phyloP scores from a whole-genome alignment of 2,888 invertebrate species.

The Tipula helvola region DNA sequence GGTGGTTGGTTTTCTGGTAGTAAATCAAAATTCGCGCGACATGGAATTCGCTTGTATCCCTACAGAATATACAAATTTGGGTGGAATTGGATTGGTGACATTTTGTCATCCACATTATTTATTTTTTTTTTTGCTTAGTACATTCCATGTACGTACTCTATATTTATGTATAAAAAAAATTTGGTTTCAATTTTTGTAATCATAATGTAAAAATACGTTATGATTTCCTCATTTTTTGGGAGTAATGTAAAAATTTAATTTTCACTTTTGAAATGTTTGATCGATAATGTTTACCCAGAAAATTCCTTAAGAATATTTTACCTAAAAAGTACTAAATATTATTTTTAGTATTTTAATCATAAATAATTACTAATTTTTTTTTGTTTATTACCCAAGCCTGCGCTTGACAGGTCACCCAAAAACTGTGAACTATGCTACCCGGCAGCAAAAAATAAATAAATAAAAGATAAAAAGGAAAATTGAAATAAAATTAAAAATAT shows the following conservation, averaged over 20 bases:
- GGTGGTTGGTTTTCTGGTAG: not conserved
- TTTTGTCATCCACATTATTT: not conserved
- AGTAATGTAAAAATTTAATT: not conserved
- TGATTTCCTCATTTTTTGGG: not conserved
- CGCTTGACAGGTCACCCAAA: not conserved
- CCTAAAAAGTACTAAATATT: not conserved
- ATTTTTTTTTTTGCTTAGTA: not conserved
- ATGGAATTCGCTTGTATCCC: not conserved
- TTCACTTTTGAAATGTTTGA: not conserved
- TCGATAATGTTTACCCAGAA: not conserved
- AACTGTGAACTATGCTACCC: not conserved
- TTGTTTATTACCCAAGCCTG: not conserved
- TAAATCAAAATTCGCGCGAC: not conserved
- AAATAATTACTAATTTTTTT: not conserved
- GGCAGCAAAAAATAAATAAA: not conserved
- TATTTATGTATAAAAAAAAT: not conserved
- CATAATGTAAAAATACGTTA: not conserved
- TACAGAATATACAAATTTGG: not conserved
- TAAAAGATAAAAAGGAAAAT: not conserved
- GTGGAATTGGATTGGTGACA: not conserved
- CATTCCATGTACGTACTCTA: not conserved
- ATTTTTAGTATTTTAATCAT: not conserved
- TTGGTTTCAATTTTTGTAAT: not conserved
- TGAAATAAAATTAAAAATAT: not conserved
- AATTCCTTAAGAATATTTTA: not conserved